phyloP scores from a whole-genome alignment of 2,113 vertebrate genomes.

The Xyrauchen texanus region DNA sequence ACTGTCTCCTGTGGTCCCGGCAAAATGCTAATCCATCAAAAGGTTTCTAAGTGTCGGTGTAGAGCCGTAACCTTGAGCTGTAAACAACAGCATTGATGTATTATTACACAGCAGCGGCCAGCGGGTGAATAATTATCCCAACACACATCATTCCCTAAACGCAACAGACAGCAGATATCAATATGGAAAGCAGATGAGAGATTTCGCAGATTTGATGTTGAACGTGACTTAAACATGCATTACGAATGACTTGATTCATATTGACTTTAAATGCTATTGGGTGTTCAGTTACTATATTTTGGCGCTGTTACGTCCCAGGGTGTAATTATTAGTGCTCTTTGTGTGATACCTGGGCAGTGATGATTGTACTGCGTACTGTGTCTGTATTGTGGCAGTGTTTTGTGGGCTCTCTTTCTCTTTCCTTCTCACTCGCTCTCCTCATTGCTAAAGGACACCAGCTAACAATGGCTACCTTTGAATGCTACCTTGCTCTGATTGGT shows the following conservation, averaged over 20 bases:
- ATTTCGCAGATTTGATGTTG: slow-evolving; percentile 7
- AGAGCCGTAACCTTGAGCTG: slow-evolving; percentile 66
- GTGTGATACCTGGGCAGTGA: too few relatives aligned
- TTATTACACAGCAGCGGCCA: slow-evolving; percentile 53
- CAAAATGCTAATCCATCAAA: slow-evolving; percentile 70
- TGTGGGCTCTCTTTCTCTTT: too few relatives aligned
- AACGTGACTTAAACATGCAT: slow-evolving; percentile 18
- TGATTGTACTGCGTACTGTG: too few relatives aligned
- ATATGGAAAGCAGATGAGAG: slow-evolving; percentile 34
- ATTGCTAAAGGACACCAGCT: too few relatives aligned
- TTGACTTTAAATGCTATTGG: background rate
- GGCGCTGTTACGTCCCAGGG: too few relatives aligned
- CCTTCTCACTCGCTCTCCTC: too few relatives aligned
- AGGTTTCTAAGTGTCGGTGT: slow-evolving; percentile 44
- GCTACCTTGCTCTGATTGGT: too few relatives aligned
- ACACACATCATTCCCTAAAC: slow-evolving; percentile 46
- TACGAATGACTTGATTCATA: background rate
- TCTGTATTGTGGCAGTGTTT: too few relatives aligned
- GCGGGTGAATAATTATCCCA: slow-evolving; percentile 63
- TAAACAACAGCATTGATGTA: slow-evolving; percentile 66
- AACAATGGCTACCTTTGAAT: too few relatives aligned
- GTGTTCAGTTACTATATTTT: background rate
- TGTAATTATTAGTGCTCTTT: too few relatives aligned
- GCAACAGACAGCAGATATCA: slow-evolving; percentile 39
- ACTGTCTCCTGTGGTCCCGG: slow-evolving; percentile 60